phyloP scores from a whole-genome alignment of 2,888 invertebrate species.

The Creontiades dilutus region DNA sequence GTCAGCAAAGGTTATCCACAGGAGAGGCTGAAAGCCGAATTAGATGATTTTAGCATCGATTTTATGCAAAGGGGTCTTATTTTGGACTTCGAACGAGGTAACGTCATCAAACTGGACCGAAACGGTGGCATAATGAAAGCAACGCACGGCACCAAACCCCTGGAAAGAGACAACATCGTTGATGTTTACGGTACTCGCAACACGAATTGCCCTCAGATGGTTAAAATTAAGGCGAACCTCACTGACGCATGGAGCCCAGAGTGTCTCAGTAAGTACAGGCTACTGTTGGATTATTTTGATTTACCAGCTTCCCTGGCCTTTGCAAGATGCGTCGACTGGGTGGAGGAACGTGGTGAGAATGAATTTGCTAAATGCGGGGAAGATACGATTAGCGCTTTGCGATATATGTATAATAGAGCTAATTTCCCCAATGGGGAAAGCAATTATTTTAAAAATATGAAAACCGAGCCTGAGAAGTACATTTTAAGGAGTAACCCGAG shows the following conservation, averaged over 20 bases:
- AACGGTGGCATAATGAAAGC: slow-evolving; percentile 84
- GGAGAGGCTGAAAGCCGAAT: slow-evolving; percentile 80
- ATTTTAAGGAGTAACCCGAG: slow-evolving; percentile 81
- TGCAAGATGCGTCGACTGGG: slow-evolving; percentile 84
- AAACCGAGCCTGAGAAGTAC: slow-evolving; percentile 81
- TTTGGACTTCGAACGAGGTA: slow-evolving; percentile 84
- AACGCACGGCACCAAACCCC: slow-evolving; percentile 83
- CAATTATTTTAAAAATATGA: slow-evolving; percentile 83
- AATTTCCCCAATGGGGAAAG: slow-evolving; percentile 82
- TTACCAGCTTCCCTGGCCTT: slow-evolving; percentile 83
- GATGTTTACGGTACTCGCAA: slow-evolving; percentile 81
- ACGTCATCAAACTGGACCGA: slow-evolving; percentile 82
- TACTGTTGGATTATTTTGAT: slow-evolving; percentile 87
- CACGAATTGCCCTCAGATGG: slow-evolving; percentile 79
- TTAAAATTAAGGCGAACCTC: slow-evolving; percentile 48
- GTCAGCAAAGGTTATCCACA: slow-evolving; percentile 82
- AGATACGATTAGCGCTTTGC: slow-evolving; percentile 83
- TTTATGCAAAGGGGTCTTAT: slow-evolving; percentile 87
- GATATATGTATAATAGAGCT: slow-evolving; percentile 82
- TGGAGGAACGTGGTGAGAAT: slow-evolving; percentile 79
- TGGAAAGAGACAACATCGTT: slow-evolving; percentile 81
- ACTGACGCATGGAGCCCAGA: slow-evolving; percentile 68
- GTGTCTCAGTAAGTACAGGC: slow-evolving; percentile 78
- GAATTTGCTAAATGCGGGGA: slow-evolving; percentile 80
- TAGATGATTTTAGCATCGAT: slow-evolving; percentile 81